A percentile compares a stretch with the other conserved stretches of the same genome.
Conservation (phyloP, 2,888 invertebrate genomes). For the Drosophila paracracens region DNA sequence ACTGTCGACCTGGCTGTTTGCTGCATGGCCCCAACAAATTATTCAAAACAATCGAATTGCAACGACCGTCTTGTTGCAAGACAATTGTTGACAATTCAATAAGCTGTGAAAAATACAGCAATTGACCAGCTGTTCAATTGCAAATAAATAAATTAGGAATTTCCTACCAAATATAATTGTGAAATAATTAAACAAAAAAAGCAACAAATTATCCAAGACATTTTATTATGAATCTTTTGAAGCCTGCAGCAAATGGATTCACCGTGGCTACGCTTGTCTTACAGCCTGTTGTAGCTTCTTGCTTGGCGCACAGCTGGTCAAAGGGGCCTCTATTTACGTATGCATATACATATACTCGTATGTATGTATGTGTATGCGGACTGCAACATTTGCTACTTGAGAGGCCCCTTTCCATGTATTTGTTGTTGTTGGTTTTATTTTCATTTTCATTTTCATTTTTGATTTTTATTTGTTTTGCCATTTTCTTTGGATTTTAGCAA, state of each 20-base stretch:
- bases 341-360: slow-evolving; percentile 10
- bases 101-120: slow-evolving; percentile 41
- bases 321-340: slow-evolving; percentile 14
- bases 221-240: background rate
- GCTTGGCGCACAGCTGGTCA: background rate
- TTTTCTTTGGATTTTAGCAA: slow-evolving; percentile 66
- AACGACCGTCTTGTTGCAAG: slow-evolving; percentile 43
- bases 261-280: background rate
- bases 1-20: slow-evolving; percentile 18
- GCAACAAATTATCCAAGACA: background rate
- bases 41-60: slow-evolving; percentile 37
- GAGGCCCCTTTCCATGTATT: slow-evolving; percentile 23
- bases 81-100: slow-evolving; percentile 62
- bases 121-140: slow-evolving; percentile 16
- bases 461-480: slow-evolving; percentile 52
- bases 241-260: background rate
- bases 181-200: background rate
- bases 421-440: slow-evolving; percentile 17
- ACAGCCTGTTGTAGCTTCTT: slow-evolving; percentile 38
- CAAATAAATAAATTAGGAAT: background rate
- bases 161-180: slow-evolving; percentile 14
- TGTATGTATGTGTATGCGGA: slow-evolving; percentile 17
- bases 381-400: slow-evolving; percentile 56
- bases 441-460: slow-evolving; percentile 27
- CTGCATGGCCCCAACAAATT: slow-evolving; percentile 45